These are phyloP conservation scores for Lacerta agilis DNA, from an alignment of 2,797 vertebrate genomes.

Conservation along the genomic window DNA sequence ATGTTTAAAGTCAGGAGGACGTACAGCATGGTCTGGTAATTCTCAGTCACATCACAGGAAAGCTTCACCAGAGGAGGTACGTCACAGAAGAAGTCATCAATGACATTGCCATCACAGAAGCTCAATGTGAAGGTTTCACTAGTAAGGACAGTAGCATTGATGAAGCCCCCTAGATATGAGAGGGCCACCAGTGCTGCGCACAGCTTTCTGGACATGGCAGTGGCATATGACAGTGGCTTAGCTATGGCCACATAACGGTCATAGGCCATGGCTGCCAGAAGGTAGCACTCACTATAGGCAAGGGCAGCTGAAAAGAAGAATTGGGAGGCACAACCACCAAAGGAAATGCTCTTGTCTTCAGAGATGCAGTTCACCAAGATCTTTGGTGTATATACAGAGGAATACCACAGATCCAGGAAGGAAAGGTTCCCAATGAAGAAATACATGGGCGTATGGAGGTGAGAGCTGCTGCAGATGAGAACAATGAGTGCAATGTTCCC, in stretches of 20 bases:
- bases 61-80: constrained; percentile 64
- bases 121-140: constrained; percentile 49
- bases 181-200: constrained; percentile 34
- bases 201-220: constrained; percentile 41
- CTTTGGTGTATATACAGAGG: constrained; percentile 62
- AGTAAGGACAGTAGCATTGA: constrained; percentile 59
- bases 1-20: constrained; percentile 55
- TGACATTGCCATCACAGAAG: constrained; percentile 60
- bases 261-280: constrained; percentile 65
- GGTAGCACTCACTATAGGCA: constrained; percentile 59
- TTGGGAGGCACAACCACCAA: constrained; percentile 59
- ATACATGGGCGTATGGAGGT: constrained; percentile 64
- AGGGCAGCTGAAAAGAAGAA: constrained; percentile 64
- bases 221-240: constrained; percentile 58
- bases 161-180: constrained; percentile 58
- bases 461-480: constrained; percentile 36
- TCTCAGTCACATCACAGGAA: constrained; percentile 46
- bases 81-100: constrained; percentile 73
- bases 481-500: constrained; percentile 63
- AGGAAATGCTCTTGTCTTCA: constrained; percentile 64
- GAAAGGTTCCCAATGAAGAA: constrained; percentile 70
- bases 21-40: constrained; percentile 41
- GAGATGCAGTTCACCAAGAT: constrained; percentile 61
- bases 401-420: constrained; percentile 67
- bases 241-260: constrained; percentile 56